A percentile compares a stretch with the other conserved stretches of the same genome.
These are phyloP conservation scores for Athene noctua DNA, from an alignment of 2,113 vertebrate species.

Conservation along the genomic window DNA sequence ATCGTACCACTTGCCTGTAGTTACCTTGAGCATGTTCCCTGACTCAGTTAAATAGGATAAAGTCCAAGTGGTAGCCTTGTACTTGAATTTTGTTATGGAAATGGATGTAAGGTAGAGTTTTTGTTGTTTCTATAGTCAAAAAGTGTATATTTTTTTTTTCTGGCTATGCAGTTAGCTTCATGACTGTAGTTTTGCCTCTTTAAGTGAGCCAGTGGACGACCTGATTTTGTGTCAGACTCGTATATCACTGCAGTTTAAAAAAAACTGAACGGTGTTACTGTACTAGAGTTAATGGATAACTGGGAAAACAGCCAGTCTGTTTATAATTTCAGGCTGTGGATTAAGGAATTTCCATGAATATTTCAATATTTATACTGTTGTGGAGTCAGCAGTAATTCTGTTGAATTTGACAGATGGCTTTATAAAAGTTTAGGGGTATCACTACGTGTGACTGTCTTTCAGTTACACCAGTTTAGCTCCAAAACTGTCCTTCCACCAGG, in stretches of 20 bases:
- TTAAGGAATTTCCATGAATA: background rate
- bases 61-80: background rate
- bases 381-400: background rate
- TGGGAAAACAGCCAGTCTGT: conserved; percentile 21
- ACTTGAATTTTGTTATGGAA: background rate
- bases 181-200: background rate
- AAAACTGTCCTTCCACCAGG: background rate
- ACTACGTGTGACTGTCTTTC: background rate
- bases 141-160: background rate
- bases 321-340: background rate
- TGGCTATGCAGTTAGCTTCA: background rate
- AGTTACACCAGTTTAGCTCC: background rate
- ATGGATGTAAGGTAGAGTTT: background rate
- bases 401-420: background rate
- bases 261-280: background rate
- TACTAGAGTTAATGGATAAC: background rate
- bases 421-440: background rate
- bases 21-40: background rate
- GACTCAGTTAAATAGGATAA: background rate
- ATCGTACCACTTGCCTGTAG: background rate
- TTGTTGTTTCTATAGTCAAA: background rate
- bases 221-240: background rate
- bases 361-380: background rate
- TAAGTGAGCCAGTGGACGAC: background rate
- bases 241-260: background rate